A percentile compares a stretch with the other conserved stretches of the same genome.
Conservation (phyloP, 1,140 invertebrate species). For the Gryllus bimaculatus region DNA sequence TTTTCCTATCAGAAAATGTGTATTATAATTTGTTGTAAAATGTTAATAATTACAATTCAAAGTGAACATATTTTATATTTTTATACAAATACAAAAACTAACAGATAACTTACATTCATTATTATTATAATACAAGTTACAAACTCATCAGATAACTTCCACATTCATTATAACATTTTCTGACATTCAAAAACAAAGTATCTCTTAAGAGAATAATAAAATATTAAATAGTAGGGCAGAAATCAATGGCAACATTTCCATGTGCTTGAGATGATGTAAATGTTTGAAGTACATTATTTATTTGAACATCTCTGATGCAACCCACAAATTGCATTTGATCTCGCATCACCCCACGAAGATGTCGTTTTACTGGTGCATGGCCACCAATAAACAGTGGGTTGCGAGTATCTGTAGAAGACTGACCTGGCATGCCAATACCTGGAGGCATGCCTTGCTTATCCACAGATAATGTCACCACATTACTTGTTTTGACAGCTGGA, state of each 20-base stretch:
- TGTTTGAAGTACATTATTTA: constrained; percentile 47
- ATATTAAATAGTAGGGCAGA: constrained; percentile 58
- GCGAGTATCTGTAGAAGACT: constrained; percentile 63
- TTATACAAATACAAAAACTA: too few relatives aligned
- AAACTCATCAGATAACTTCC: too few relatives aligned
- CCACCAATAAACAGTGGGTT: constrained; percentile 85
- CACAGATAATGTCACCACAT: constrained; percentile 69
- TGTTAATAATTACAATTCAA: too few relatives aligned
- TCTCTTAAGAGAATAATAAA: background rate
- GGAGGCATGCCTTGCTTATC: constrained; percentile 60
- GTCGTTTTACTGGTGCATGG: constrained; percentile 27
- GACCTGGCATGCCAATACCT: constrained; percentile 52
- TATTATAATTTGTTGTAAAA: too few relatives aligned
- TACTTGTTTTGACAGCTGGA: constrained; percentile 73
- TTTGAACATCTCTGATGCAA: constrained; percentile 65
- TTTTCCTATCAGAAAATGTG: too few relatives aligned
- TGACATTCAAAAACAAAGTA: too few relatives aligned
- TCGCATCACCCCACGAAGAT: constrained; percentile 33
- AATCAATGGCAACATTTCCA: constrained; percentile 56
- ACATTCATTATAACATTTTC: too few relatives aligned
- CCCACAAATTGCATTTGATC: constrained; percentile 66
- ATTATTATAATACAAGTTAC: too few relatives aligned
- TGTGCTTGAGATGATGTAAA: constrained; percentile 49
- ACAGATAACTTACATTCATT: too few relatives aligned
- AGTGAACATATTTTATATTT: too few relatives aligned